Evolutionary conservation across 2,113 vertebrate genomes (phyloP).

Genomic region (Entosphenus tridentatus): DNA sequence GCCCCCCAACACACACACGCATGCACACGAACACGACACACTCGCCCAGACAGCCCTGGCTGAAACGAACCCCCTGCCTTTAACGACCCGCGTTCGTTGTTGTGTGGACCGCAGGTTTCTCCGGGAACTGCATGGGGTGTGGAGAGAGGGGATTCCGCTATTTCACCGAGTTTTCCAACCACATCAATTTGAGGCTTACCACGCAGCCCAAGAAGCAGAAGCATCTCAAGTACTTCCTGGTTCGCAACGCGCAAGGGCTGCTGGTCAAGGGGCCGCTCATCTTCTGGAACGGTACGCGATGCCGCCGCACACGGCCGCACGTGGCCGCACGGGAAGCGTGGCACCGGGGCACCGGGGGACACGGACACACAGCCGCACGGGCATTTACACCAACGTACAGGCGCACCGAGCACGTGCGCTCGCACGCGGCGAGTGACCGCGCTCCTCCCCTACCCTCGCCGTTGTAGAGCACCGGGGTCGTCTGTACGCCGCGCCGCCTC

Average conservation of each 20-base stretch:
- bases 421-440: too few species aligned
- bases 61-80: too few species aligned
- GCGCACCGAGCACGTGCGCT: neutral
- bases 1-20: too few species aligned
- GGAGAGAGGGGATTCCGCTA: conserved; percentile 95
- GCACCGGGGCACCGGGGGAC: neutral
- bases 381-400: neutral
- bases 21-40: too few species aligned
- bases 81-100: neutral
- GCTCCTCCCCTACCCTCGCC: too few species aligned
- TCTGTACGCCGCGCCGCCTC: too few species aligned
- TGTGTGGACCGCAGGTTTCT: conserved; percentile 45
- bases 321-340: neutral
- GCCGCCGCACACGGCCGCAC: neutral
- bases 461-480: too few species aligned
- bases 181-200: conserved; percentile 94
- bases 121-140: conserved; percentile 89
- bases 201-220: conserved; percentile 99
- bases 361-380: neutral
- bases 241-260: conserved; percentile 74
- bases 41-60: too few species aligned
- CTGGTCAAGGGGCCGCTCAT: conserved; percentile 80
- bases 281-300: conserved; percentile 77
- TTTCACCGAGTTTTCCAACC: conserved; percentile 97
- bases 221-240: conserved; percentile 99